Base-by-base conservation (phyloP, 2,888 invertebrate species). In the Mythimna pallens region DNA sequence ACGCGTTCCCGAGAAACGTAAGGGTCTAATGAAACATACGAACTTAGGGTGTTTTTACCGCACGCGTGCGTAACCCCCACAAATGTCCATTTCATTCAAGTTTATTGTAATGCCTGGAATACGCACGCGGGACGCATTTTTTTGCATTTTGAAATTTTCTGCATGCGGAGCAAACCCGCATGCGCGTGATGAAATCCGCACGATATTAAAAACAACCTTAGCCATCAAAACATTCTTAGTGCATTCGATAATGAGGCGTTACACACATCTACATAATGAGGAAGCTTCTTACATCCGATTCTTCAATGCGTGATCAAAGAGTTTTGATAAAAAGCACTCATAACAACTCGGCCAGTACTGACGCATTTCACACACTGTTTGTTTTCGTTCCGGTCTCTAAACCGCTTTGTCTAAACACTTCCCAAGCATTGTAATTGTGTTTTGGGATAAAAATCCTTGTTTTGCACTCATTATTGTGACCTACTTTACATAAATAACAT, bases 301-400 rank as follows among this genome's bases (percentile, higher is more conserved):
- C 10, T 3, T 55, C 12, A 47, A n/a, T 3, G 12, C 9, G 17
- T 20, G 34, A 76, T 57, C 55, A 65, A 73, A 65, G 34, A 40
- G 55, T 61, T 55, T 20, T 73, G 61, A 55, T 25, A 54, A 17
- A 73, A 62, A 80, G 69, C 71, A 82, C 61, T 79, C 36, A 34
- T 20, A 50, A 40, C 43, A 82, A 63, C 30, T 80, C 69, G 82
- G 82, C 57, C 73, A 65, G 0, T 30, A 66, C 58, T 82, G 76
- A 82, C 82, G 82, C 68, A 73, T n/a, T 40, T 0, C 9, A 36
- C 57, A 3, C 12, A 8, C 7, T 54, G 72, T 77, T 72, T 77
- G 63, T 66, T 78, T 78, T 66, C 22, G 40, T 78, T 47, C 63
- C 47, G 65, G 3, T 63, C 65, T 71, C 65, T 22, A 62, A 30